Evolutionary conservation across 2,888 invertebrate genomes (phyloP).

Genomic region (Brenthis daphne): DNA sequence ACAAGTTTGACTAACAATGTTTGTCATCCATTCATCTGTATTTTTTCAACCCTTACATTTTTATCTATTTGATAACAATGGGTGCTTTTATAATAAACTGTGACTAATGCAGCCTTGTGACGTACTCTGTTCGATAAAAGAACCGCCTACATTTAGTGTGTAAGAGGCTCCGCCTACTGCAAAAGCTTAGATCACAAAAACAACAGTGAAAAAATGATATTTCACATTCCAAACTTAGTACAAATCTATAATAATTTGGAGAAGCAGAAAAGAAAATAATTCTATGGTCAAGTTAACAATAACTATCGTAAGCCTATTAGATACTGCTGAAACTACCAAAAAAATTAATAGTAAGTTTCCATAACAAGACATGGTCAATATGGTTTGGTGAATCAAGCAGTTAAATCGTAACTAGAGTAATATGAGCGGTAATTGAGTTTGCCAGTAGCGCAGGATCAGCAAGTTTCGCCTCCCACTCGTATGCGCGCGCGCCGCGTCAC

Average conservation of each 20-base stretch:
- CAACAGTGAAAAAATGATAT: constrained; percentile 35
- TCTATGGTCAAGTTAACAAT: neutral
- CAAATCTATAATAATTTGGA: neutral
- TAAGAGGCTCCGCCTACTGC: constrained; percentile 72
- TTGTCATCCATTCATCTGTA: neutral
- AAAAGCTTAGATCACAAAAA: constrained; percentile 54
- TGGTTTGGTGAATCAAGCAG: constrained; percentile 29
- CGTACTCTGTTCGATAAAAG: constrained; percentile 50
- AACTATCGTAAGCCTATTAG: neutral
- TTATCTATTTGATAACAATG: constrained; percentile 24
- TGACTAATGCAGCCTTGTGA: constrained; percentile 71
- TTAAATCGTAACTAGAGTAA: constrained; percentile 29
- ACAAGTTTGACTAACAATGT: neutral
- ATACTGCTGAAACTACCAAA: neutral
- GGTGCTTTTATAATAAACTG: constrained; percentile 38
- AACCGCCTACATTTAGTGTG: constrained; percentile 65
- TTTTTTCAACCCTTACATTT: constrained; percentile 24
- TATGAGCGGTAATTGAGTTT: constrained; percentile 46
- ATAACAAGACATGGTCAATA: constrained; percentile 25
- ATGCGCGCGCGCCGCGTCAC: constrained; percentile 71
- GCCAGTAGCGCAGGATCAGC: constrained; percentile 63
- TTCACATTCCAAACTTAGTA: neutral
- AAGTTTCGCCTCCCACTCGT: constrained; percentile 49
- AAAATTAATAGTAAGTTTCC: constrained; percentile 25
- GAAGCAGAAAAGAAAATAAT: neutral